phyloP scores from a whole-genome alignment of 2,113 vertebrate genomes.

The Psammodynastes pulverulentus region DNA sequence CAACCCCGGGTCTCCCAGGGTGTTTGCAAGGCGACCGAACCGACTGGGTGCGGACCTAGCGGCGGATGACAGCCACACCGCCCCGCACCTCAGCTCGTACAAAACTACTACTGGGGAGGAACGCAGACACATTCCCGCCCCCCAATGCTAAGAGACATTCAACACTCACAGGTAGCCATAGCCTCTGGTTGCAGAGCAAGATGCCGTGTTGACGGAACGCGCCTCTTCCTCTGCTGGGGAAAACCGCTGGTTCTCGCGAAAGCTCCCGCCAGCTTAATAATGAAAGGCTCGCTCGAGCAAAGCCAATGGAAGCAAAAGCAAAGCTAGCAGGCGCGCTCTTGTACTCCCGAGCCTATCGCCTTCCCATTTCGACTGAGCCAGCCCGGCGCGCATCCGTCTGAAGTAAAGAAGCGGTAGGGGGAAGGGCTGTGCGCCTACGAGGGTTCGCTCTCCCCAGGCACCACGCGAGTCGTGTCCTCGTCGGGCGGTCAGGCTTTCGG shows the following conservation, averaged over 20 bases:
- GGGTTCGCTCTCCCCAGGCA: too few species aligned
- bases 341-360: conserved; percentile 24
- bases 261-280: background rate
- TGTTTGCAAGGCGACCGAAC: background rate
- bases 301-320: background rate
- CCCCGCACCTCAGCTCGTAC: background rate
- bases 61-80: background rate
- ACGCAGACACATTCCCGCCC: too few species aligned
- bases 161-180: background rate
- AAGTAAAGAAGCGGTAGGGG: background rate
- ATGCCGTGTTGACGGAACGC: background rate
- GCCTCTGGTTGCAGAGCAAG: background rate
- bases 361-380: background rate
- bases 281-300: background rate
- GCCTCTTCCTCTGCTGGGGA: background rate
- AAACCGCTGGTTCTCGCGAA: background rate
- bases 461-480: background rate
- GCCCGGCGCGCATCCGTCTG: background rate
- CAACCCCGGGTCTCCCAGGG: background rate
- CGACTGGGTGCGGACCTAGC: background rate
- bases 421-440: background rate
- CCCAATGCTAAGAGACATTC: background rate
- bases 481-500: background rate
- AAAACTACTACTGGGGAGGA: background rate
- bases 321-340: background rate